Conservation (phyloP, 2,888 invertebrate species). For the Chironomus riparius region DNA sequence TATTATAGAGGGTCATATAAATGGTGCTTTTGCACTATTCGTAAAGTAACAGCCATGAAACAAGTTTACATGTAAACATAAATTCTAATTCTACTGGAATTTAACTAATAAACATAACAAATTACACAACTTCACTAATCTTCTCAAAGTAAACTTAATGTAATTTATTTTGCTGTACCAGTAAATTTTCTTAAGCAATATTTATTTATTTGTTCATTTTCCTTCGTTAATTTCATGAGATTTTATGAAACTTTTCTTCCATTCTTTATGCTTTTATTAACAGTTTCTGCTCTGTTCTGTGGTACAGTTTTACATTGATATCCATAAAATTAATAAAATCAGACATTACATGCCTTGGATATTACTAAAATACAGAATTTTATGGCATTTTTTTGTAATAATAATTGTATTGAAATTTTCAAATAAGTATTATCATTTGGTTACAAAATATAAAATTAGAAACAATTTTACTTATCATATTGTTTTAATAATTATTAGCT, state of each 20-base stretch:
- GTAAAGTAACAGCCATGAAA: not conserved
- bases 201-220: conserved; percentile 21
- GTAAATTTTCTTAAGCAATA: conserved; percentile 23
- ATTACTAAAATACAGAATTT: too few relatives aligned
- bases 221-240: conserved; percentile 4
- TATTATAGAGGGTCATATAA: not conserved
- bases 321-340: not conserved
- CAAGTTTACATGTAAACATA: conserved; percentile 23
- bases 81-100: conserved; percentile 10
- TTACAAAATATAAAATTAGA: too few relatives aligned
- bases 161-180: conserved; percentile 15
- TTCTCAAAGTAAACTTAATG: conserved; percentile 19
- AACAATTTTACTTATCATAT: not conserved
- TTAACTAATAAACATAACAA: conserved; percentile 22
- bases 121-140: conserved; percentile 24
- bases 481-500: not conserved
- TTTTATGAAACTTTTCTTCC: conserved; percentile 6
- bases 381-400: too few relatives aligned
- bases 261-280: not conserved
- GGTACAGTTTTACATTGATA: not conserved
- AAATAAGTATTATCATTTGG: too few relatives aligned
- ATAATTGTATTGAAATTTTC: too few relatives aligned
- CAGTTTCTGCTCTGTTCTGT: not conserved
- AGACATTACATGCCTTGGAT: too few relatives aligned
- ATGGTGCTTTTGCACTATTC: not conserved